Base-by-base conservation (phyloP, 2,113 vertebrate genomes). In the Phylloscopus whistleri region DNA sequence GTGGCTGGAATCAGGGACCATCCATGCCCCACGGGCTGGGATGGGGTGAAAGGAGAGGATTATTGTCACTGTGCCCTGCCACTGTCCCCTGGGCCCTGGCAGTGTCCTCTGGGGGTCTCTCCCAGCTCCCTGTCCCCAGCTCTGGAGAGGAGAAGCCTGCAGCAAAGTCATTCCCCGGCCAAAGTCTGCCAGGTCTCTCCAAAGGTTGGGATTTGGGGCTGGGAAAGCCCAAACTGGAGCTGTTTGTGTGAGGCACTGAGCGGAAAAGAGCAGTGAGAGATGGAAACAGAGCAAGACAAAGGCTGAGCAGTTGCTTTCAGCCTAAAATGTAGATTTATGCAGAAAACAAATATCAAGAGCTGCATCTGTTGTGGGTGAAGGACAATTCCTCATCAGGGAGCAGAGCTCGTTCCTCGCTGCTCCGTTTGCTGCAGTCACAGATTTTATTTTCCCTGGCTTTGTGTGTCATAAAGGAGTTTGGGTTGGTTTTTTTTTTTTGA, bases 291-390 rank as follows among this genome's bases (percentile, higher is more conserved):
- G 91, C 46, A 74, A 89, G 76, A 87, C 94, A 94, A 94, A 94
- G 89, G 37, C 52, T 31, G 3, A 78, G 73, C 52, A 55, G 90
- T 84, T 46, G 89, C 90, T 93, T 84, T 59, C 92, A 91, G 88
- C 76, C 84, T 75, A 70, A 93, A 94, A 96, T 97, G 90, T 52
- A 96, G 95, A 97, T 96, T 95, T 97, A 95, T 97, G 95, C 95
- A 96, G 77, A 79, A 95, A 93, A 93, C 75, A 92, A 92, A 92
- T 48, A 96, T 66, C 78, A 86, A 93, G 86, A 90, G 93, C 93
- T 87, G 87, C 96, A 97, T 97, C 96, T 97, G 95, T 76, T 84
- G 87, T 81, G 51, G 92, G 78, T 24, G 2, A 73, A 94, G 89
- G n/a, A 87, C 52, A 94, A 84, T 95, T 94, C 94, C 93, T 95